These are phyloP conservation scores for Listronotus bonariensis DNA, from an alignment of 1,140 invertebrate species.

Conservation along the genomic window DNA sequence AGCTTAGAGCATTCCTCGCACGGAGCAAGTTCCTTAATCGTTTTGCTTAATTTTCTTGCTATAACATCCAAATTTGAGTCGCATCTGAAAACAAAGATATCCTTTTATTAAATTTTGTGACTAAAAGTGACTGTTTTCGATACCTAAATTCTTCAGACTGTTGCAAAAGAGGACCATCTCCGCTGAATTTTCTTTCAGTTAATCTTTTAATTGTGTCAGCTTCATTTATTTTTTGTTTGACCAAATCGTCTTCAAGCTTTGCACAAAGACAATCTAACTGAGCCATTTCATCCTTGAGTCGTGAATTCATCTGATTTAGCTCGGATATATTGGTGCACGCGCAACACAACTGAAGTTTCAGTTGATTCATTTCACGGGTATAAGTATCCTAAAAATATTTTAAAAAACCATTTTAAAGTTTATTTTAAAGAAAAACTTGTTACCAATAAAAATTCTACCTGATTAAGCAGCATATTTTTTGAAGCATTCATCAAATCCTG, in stretches of 20 bases:
- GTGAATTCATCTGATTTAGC: slow-evolving; percentile 41
- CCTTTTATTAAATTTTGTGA: too few relatives aligned
- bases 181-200: slow-evolving; percentile 19
- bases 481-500: slow-evolving; percentile 36
- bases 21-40: slow-evolving; percentile 40
- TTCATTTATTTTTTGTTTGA: slow-evolving; percentile 51
- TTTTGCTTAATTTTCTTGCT: slow-evolving; percentile 45
- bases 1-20: slow-evolving; percentile 40
- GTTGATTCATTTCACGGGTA: slow-evolving; percentile 37
- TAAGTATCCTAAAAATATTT: slow-evolving; percentile 21
- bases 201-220: slow-evolving; percentile 46
- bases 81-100: neutral
- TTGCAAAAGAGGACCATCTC: neutral
- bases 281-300: slow-evolving; percentile 43
- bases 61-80: slow-evolving; percentile 43
- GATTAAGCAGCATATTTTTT: slow-evolving; percentile 33
- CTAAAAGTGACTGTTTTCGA: neutral
- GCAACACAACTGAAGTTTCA: slow-evolving; percentile 45
- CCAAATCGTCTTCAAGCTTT: slow-evolving; percentile 49
- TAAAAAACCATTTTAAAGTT: too few relatives aligned
- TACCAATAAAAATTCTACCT: slow-evolving; percentile 8
- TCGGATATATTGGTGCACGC: slow-evolving; percentile 44
- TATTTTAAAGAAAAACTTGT: too few relatives aligned
- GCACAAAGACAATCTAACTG: slow-evolving; percentile 38
- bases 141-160: slow-evolving; percentile 15